Evolutionary conservation across 2,113 vertebrate genomes (phyloP).

Genomic region (Neolamprologus kungweensis): DNA sequence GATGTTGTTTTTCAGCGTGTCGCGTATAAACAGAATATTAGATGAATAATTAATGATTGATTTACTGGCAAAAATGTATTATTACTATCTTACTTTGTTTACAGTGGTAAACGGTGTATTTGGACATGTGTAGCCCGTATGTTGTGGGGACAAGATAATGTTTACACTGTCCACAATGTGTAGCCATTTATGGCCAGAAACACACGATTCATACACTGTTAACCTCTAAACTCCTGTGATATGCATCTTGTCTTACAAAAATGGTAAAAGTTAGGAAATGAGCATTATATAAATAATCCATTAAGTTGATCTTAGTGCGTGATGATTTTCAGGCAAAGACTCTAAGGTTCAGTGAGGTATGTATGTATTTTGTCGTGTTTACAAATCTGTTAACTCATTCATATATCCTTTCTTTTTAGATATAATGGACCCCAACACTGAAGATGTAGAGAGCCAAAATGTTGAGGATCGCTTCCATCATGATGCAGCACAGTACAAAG

Average conservation of each 20-base stretch:
- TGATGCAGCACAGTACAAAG: conserved; percentile 72
- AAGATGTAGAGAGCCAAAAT: conserved; percentile 65
- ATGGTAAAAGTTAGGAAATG: background rate
- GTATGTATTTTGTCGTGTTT: background rate
- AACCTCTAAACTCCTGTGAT: background rate
- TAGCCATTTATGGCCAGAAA: background rate
- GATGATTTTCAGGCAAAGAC: background rate
- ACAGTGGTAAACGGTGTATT: background rate
- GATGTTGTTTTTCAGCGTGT: conserved; percentile 7
- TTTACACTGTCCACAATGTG: background rate
- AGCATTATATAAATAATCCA: background rate
- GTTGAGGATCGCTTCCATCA: conserved; percentile 45
- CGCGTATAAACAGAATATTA: background rate
- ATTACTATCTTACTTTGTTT: background rate
- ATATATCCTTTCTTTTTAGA: conserved; percentile 39
- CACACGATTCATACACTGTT: too few species aligned
- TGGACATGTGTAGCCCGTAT: background rate
- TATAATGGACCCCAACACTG: conserved; percentile 82
- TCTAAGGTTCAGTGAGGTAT: background rate
- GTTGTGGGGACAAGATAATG: background rate
- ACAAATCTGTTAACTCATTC: background rate
- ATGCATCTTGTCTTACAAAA: background rate
- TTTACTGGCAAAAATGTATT: background rate
- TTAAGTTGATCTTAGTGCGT: background rate
- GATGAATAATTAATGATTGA: background rate